Base-by-base conservation (phyloP, 2,113 vertebrate species). In the Orycteropus afer region DNA sequence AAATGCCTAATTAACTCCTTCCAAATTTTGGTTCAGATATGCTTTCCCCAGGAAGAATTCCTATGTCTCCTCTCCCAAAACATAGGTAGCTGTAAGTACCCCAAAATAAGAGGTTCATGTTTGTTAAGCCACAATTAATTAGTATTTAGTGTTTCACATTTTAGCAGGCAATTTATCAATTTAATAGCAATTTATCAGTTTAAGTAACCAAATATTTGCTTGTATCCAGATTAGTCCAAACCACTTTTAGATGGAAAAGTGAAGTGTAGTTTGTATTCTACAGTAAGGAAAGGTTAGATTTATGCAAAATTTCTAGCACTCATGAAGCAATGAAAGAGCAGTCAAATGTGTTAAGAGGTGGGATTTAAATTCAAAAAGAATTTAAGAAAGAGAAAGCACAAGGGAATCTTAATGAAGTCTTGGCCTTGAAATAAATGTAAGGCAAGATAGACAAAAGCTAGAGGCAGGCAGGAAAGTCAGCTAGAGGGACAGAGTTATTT, bases 361-460 rank as follows among this genome's bases (percentile, higher is more conserved):
- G 5, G 7, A 0, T 80, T 92, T 74, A 84, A 40, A 45, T 45
- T 82, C 2, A 63, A 93, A 90, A 40, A 69, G 37, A 81, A 51
- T 84, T 74, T 61, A 34, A 3, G 57, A 89, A 90, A 61, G 1
- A 9, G 23, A 45, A 53, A 79, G 6, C 20, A 74, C 11, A 83
- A 20, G 2, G 6, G 25, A 83, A 9, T 45, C 17, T 0, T 14
- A 81, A 0, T 23, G 15, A 81, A 55, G 2, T 15, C 1, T 47
- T 90, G 23, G 8, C 23, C n/a, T 81, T 82, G 27, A 89, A 32
- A 67, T 93, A 95, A 85, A 81, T 5, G 27, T 65, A 63, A 87
- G 29, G 81, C 7, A 79, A 63, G 7, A 67, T 17, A 76, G 18
- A 20, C n/a, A 61, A 77, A 11, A 40, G 9, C 3, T 57, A 73